Conservation (phyloP, 2,797 vertebrate genomes). For the Agapornis canus region DNA sequence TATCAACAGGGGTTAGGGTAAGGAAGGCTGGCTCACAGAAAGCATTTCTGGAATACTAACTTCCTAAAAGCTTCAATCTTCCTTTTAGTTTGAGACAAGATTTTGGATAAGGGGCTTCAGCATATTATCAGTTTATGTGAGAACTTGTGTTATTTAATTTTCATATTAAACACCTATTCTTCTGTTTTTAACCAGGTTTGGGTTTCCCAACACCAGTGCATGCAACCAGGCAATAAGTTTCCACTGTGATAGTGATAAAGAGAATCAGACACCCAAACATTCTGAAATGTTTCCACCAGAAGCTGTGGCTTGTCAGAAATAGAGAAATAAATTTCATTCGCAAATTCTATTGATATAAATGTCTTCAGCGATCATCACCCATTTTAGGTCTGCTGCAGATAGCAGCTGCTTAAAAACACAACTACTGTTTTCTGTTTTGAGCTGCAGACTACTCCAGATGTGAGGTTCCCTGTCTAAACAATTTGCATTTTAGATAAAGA, state of each 20-base stretch:
- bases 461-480: slow-evolving; percentile 42
- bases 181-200: not conserved
- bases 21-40: not conserved
- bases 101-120: not conserved
- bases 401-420: not conserved
- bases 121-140: not conserved
- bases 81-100: not conserved
- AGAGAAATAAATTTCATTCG: slow-evolving; percentile 5
- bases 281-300: slow-evolving; percentile 33
- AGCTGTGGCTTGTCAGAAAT: not conserved
- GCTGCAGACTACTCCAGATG: slow-evolving; percentile 56
- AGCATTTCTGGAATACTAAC: not conserved
- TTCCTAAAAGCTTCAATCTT: not conserved
- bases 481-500: slow-evolving; percentile 44
- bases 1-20: not conserved
- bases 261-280: slow-evolving; percentile 23
- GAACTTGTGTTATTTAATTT: not conserved
- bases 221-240: slow-evolving; percentile 57
- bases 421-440: not conserved
- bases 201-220: not conserved
- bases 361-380: not conserved
- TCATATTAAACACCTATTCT: not conserved
- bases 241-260: not conserved
- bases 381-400: slow-evolving; percentile 2
- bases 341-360: slow-evolving; percentile 11